Base-by-base conservation (phyloP, 2,113 vertebrate genomes). In the Triplophysa siluroides region DNA sequence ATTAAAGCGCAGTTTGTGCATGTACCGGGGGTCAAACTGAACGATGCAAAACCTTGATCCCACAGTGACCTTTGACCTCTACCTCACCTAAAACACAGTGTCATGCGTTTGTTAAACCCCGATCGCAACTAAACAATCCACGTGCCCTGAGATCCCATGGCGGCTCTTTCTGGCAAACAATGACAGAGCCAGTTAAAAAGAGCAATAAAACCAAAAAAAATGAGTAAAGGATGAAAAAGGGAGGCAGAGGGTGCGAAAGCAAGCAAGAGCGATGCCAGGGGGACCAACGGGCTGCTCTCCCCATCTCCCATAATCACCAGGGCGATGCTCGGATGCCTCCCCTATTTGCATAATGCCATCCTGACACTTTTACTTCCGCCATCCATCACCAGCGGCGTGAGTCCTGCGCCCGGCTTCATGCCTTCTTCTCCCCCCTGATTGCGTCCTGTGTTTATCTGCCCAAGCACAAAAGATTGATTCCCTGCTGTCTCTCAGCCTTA, bases 291-390 rank as follows among this genome's bases (percentile, higher is more conserved):
- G 88, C 93, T 93, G 90, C 90, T 94, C 92, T 97, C 95, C 84
- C 89, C 93, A 93, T 94, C 93, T 93, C 93, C 94, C 94, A 92
- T 95, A 96, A 97, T 96, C 96, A 98, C 94, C 95, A 95, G 94
- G 90, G 94, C 95, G 93, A 95, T 95, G 94, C 94, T 95, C 90
- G 92, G 92, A 95, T 97, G 95, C 93, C 95, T 95, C 88, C 89
- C 89, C 93, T 90, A 98, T 98, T 98, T 98, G 94, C 96, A 97
- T 98, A 97, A 96, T 94, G 93, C 94, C 93, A 92, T 95, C 94
- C 94, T 97, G 97, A 97, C 95, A 96, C 92, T 82, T 95, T 97
- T 94, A 93, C 95, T 96, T 95, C 94, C 93, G 94, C 94, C 95
- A 97, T 96, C 96, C 94, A 96, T 96, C 96, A 96, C 92, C 86